Evolutionary conservation across 2,888 invertebrate species (phyloP), one percentile per base, ranked within the genome.

Genomic region (Colletes collaris): DNA sequence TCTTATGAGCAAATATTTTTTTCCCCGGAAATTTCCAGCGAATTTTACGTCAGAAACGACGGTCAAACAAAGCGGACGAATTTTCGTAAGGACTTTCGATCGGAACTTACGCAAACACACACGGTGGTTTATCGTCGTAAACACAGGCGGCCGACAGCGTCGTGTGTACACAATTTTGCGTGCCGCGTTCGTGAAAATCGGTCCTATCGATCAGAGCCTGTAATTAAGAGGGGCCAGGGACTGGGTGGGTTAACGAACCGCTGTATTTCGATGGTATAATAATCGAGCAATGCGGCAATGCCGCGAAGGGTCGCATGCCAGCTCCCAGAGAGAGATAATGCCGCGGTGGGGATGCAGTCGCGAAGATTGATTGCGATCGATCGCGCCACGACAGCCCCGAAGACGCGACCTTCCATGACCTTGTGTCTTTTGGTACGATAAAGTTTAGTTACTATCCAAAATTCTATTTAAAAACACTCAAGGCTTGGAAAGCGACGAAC

Each of bases 321-420:
- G 75, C 80, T 70, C 60, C 67, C 62, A 59, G 76, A 63, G 73
- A 75, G 82, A 89, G 90, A 90, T 90, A 89, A 90, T 88, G 27
- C 69, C 65, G 44, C 63, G 64, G 50, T 67, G 75, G 70, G 67
- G 76, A 76, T 73, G 76, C 76, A 74, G 58, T 79, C 76, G 72
- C 76, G 60, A 76, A 84, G 81, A 84, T 84, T 84, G 76, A 84
- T 84, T 82, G 76, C 79, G 52, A 66, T 75, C 71, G 73, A 85
- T 84, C 67, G 64, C 53, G 19, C 4, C 44, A 7, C 40, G 65
- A 63, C 69, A 27, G 53, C 37, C 19, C 40, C 13, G 58, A 68
- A 64, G 50, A 50, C 5, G 13, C 50, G 40, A 11, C 7, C 10
- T 19, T 10, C 4, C n/a, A 27, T 13, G 7, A 60, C n/a, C 50